These are phyloP conservation scores for Mechanitis messenoides DNA, from an alignment of 2,888 invertebrate species.

Conservation along the genomic window DNA sequence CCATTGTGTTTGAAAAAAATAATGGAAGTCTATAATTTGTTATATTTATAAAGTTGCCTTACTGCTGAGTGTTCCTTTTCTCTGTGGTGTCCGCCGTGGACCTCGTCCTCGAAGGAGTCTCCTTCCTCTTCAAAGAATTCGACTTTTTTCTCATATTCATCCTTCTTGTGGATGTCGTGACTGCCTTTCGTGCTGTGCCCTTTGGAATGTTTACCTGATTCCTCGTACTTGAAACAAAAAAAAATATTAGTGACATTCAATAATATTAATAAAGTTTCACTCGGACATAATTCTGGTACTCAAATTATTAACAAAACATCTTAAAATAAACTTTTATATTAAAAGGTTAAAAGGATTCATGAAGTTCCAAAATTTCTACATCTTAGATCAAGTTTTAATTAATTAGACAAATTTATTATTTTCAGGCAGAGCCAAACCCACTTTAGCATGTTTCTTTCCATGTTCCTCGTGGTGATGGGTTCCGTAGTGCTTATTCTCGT, in stretches of 20 bases:
- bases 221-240: constrained; percentile 64
- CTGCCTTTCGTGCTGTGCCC: constrained; percentile 85
- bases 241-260: neutral
- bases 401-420: too few relatives aligned
- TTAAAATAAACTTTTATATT: too few relatives aligned
- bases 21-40: neutral
- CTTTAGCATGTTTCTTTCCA: constrained; percentile 77
- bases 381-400: too few relatives aligned
- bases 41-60: constrained; percentile 24
- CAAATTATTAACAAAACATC: too few relatives aligned
- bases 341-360: too few relatives aligned
- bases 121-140: constrained; percentile 86
- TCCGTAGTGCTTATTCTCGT: constrained; percentile 80
- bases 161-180: constrained; percentile 84
- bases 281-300: neutral
- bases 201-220: constrained; percentile 82
- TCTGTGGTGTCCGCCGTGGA: constrained; percentile 78
- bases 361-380: too few relatives aligned
- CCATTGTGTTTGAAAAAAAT: neutral
- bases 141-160: constrained; percentile 84
- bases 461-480: constrained; percentile 81
- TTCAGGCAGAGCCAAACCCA: constrained; percentile 37
- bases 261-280: neutral
- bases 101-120: constrained; percentile 80
- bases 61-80: constrained; percentile 65